These are phyloP conservation scores for Polyploca ridens DNA, from an alignment of 2,888 invertebrate genomes.

Conservation along the genomic window DNA sequence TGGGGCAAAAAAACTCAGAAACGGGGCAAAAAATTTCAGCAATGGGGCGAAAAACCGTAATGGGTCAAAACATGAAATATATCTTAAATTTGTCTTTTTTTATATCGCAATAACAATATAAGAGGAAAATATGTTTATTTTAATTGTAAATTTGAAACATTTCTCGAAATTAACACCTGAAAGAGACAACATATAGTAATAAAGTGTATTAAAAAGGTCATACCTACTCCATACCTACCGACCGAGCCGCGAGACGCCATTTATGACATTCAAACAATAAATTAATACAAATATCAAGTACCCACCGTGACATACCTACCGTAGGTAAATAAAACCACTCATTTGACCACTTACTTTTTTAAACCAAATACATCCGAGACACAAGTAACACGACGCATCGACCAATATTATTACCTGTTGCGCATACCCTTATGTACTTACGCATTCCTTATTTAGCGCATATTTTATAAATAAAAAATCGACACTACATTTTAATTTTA, in stretches of 20 bases:
- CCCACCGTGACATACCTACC: constrained; percentile 70
- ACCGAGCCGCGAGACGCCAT: constrained; percentile 62
- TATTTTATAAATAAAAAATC: constrained; percentile 21
- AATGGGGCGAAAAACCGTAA: too few relatives aligned
- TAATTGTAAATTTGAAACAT: constrained; percentile 9
- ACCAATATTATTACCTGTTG: constrained; percentile 63
- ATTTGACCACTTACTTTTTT: constrained; percentile 36
- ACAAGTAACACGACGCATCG: constrained; percentile 21
- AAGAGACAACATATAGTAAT: not conserved
- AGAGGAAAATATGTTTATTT: not conserved
- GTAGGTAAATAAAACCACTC: constrained; percentile 26
- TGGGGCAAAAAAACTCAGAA: too few relatives aligned
- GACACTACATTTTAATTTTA: constrained; percentile 19
- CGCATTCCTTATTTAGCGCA: constrained; percentile 52
- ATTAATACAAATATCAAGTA: constrained; percentile 39
- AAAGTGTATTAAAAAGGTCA: constrained; percentile 17
- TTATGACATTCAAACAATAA: constrained; percentile 24
- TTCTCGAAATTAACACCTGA: not conserved
- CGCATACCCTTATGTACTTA: constrained; percentile 55
- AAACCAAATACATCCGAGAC: constrained; percentile 29
- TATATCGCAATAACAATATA: not conserved
- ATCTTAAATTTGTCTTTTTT: not conserved
- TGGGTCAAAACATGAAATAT: too few relatives aligned
- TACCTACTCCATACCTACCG: constrained; percentile 71
- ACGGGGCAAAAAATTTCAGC: too few relatives aligned